Conservation (phyloP, 2,113 vertebrate species). For the Indri indri region DNA sequence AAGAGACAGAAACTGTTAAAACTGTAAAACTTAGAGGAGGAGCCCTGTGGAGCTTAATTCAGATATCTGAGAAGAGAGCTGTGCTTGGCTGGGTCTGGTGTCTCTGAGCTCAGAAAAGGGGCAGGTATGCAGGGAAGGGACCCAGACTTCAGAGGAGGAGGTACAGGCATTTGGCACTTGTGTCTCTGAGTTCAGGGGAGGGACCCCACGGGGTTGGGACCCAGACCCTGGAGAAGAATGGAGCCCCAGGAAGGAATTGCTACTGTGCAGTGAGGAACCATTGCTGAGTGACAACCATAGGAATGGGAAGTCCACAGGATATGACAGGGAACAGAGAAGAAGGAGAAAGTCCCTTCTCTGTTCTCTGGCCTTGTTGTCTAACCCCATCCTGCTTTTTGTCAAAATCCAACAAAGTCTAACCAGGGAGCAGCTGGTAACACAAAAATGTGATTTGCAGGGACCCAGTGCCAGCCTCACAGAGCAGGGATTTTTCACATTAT, state of each 20-base stretch:
- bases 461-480: not conserved
- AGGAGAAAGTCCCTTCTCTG: not conserved
- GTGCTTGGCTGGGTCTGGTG: not conserved
- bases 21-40: not conserved
- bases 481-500: not conserved
- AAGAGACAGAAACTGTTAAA: not conserved
- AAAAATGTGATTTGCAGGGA: not conserved
- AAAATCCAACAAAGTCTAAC: not conserved
- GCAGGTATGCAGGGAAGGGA: not conserved
- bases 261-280: not conserved
- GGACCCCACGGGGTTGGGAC: accelerated
- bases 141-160: not conserved
- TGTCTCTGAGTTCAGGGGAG: not conserved
- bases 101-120: not conserved
- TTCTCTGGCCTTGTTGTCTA: not conserved
- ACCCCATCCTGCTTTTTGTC: not conserved
- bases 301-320: not conserved
- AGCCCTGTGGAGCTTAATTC: not conserved
- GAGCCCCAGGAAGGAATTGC: not conserved
- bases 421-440: not conserved
- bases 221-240: not conserved
- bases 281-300: not conserved
- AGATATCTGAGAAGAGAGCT: not conserved
- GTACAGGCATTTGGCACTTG: not conserved
- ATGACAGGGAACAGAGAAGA: not conserved